Percentiles rank a stretch among this genome's conserved stretches.
Conservation (phyloP, 1,140 invertebrate species). For the Anastrepha ludens region DNA sequence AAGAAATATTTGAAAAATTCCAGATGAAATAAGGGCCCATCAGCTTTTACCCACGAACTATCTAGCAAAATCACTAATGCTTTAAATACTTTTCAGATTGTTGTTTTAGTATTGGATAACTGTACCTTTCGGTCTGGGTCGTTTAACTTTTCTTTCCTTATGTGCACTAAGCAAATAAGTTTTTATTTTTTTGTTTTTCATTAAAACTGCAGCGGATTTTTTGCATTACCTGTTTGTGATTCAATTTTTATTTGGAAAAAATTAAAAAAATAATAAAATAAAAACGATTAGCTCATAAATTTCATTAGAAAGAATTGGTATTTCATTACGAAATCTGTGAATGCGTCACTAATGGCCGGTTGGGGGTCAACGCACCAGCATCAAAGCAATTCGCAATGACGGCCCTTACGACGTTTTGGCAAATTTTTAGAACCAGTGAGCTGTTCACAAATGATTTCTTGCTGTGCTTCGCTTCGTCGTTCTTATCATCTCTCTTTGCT, state of each 20-base stretch:
- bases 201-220: too few species aligned
- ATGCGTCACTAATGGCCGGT: conserved; percentile 25
- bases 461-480: neutral
- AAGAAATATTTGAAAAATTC: too few species aligned
- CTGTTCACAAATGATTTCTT: neutral
- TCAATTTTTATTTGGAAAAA: neutral
- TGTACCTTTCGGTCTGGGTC: too few species aligned
- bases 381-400: neutral
- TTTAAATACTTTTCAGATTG: too few species aligned
- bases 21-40: too few species aligned
- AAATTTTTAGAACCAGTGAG: conserved; percentile 5
- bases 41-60: too few species aligned
- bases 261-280: too few species aligned
- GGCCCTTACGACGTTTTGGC: conserved; percentile 1
- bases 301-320: neutral
- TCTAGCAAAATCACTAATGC: too few species aligned
- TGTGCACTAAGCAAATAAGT: too few species aligned
- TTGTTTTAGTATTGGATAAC: too few species aligned
- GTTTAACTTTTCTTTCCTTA: too few species aligned
- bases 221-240: neutral
- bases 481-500: neutral
- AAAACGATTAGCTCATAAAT: conserved; percentile 11
- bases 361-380: neutral
- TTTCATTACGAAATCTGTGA: neutral
- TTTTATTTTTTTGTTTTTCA: too few species aligned